These are phyloP conservation scores for Macropodus opercularis DNA, from an alignment of 2,797 vertebrate species.

Conservation along the genomic window DNA sequence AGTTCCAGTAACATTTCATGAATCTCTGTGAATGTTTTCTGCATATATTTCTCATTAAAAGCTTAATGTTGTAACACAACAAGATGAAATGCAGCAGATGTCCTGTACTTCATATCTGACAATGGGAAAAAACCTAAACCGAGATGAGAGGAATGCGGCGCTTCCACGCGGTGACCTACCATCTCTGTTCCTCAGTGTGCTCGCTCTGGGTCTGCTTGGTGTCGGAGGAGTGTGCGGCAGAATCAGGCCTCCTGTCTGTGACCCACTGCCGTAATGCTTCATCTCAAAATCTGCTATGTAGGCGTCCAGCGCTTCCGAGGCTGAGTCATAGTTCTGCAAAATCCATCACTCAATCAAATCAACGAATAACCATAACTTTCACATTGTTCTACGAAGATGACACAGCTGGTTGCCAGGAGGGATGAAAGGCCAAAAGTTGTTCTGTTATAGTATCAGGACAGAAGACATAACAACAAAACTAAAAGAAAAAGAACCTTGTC, in stretches of 20 bases:
- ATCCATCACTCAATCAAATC: neutral
- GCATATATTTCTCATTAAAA: neutral
- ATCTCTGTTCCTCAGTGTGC: constrained; percentile 71
- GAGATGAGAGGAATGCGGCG: too few species aligned
- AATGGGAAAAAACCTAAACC: too few species aligned
- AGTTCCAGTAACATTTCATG: too few species aligned
- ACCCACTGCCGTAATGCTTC: constrained; percentile 45
- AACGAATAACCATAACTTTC: neutral
- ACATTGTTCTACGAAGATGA: neutral
- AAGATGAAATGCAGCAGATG: neutral
- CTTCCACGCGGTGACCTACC: constrained; percentile 55
- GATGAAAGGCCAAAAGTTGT: neutral
- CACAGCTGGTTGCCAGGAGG: neutral
- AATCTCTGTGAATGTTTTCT: neutral
- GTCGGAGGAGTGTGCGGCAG: constrained; percentile 29
- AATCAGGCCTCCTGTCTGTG: constrained; percentile 64
- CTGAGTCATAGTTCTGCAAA: constrained; percentile 81
- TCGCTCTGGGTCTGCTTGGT: neutral
- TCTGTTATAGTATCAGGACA: neutral
- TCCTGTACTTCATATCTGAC: too few species aligned
- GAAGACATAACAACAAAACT: neutral
- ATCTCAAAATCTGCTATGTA: constrained; percentile 89
- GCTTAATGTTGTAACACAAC: neutral
- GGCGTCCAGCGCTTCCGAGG: constrained; percentile 87
- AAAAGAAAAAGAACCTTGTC: constrained; percentile 62